Base-by-base conservation (phyloP, 2,113 vertebrate species). In the Haemorhous mexicanus region DNA sequence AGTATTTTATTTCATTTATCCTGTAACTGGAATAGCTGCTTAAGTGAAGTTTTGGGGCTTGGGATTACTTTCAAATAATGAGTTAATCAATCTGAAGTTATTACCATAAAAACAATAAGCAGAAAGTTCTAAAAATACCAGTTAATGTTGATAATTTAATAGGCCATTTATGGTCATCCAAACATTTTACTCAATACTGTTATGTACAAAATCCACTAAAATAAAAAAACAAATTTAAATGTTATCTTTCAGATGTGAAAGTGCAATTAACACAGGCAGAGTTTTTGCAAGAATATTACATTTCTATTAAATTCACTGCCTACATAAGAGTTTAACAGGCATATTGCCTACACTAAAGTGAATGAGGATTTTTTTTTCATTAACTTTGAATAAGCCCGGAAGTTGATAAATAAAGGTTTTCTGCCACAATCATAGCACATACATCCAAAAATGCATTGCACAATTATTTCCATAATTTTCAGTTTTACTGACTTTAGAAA, bases 181-280 rank as follows among this genome's bases (percentile, higher is more conserved):
- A 78, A 95, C 81, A 94, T 86, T 73, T 95, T 85, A 77, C 63
- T 83, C 44, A 95, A 89, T 44, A 92, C 14, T 52, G 35, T 94
- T 93, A 97, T 79, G 27, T 95, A 96, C 88, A 94, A 93, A 97
- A 88, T 27, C 7, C 68, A 89, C 33, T 77, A 84, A 94, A 83
- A 96, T 43, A 91, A 96, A 87, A 55, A 92, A 90, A 63, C 41
- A 30, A 63, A 92, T 46, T 94, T 78, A 84, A 81, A 66, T 63
- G 81, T 92, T 83, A 82, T 58, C 53, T 95, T 97, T 94, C 70
- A 94, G 95, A 90, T 77, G 89, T 84, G 91, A 88, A 97, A 97
- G 94, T 96, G 81, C 86, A 95, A 77, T 97, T 95, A 92, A 96
- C 28, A 91, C 39, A 92, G 78, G 76, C 73, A 94, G 83, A 90